Evolutionary conservation across 2,797 vertebrate genomes (phyloP).

Genomic region (Oreochromis mossambicus): DNA sequence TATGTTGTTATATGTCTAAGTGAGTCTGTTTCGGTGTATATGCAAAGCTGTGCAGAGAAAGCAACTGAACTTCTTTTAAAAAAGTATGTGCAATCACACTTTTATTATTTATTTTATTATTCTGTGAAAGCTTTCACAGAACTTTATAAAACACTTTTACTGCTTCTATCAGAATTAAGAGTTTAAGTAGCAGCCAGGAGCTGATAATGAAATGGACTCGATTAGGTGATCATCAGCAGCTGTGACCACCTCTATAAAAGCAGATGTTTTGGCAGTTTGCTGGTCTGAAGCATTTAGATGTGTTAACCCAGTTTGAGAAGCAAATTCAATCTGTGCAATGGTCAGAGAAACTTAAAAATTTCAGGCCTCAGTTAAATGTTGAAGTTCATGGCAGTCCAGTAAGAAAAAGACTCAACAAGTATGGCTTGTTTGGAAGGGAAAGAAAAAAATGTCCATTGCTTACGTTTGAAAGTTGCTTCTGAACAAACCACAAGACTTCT

Average conservation of each 20-base stretch:
- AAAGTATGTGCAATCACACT: neutral
- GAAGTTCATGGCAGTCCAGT: neutral
- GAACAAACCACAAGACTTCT: neutral
- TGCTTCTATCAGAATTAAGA: neutral
- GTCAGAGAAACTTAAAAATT: neutral
- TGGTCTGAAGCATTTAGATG: neutral
- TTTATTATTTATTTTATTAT: neutral
- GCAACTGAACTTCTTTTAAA: neutral
- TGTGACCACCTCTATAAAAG: neutral
- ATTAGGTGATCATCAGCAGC: neutral
- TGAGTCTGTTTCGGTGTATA: neutral
- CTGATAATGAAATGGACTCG: neutral
- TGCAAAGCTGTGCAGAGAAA: neutral
- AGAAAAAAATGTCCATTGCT: neutral
- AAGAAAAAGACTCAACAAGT: neutral
- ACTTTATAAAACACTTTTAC: neutral
- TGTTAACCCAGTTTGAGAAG: neutral
- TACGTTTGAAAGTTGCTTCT: neutral
- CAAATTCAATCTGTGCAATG: neutral
- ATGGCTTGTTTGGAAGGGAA: neutral
- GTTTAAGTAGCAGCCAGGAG: neutral
- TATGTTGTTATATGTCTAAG: neutral
- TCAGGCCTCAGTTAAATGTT: neutral
- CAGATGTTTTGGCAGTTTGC: neutral
- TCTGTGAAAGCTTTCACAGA: neutral